Percentiles rank a stretch among this genome's conserved stretches.
phyloP scores from a whole-genome alignment of 1,140 invertebrate species.

The Ruditapes philippinarum region DNA sequence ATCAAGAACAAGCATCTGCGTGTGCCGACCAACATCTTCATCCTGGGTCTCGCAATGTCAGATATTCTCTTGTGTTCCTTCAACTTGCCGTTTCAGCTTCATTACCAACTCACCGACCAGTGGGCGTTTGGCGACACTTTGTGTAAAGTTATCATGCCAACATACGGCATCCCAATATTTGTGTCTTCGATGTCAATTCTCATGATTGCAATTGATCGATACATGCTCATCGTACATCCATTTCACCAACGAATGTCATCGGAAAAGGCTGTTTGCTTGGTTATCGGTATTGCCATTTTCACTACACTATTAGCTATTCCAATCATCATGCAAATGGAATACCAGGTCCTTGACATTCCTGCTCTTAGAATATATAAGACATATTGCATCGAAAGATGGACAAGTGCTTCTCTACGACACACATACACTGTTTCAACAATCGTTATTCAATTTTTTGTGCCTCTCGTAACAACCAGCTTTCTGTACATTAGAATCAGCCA shows the following conservation, averaged over 20 bases:
- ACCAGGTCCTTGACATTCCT: conserved; percentile 72
- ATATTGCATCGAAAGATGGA: conserved; percentile 84
- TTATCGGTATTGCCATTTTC: conserved; percentile 76
- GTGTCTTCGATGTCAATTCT: conserved; percentile 91
- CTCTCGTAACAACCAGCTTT: conserved; percentile 78
- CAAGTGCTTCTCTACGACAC: conserved; percentile 65
- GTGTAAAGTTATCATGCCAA: conserved; percentile 83
- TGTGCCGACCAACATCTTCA: conserved; percentile 99
- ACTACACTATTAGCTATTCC: conserved; percentile 82
- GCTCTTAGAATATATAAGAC: conserved; percentile 70
- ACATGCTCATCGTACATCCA: conserved; percentile 90
- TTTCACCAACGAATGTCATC: conserved; percentile 83
- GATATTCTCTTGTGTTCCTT: conserved; percentile 97
- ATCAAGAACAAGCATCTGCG: conserved; percentile 96
- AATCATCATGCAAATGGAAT: conserved; percentile 80
- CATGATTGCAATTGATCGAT: conserved; percentile 91
- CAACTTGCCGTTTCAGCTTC: conserved; percentile 91
- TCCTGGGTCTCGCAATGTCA: conserved; percentile 97
- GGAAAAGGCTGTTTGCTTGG: conserved; percentile 75
- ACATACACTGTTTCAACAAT: conserved; percentile 82
- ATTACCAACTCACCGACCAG: conserved; percentile 94
- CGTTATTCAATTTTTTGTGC: conserved; percentile 83
- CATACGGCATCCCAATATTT: conserved; percentile 89
- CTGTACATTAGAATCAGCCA: conserved; percentile 83
- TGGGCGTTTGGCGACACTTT: conserved; percentile 92